Percentiles rank a stretch among this genome's conserved stretches.
Evolutionary conservation across 2,797 vertebrate genomes (phyloP).

Genomic region (Sciaenops ocellatus): DNA sequence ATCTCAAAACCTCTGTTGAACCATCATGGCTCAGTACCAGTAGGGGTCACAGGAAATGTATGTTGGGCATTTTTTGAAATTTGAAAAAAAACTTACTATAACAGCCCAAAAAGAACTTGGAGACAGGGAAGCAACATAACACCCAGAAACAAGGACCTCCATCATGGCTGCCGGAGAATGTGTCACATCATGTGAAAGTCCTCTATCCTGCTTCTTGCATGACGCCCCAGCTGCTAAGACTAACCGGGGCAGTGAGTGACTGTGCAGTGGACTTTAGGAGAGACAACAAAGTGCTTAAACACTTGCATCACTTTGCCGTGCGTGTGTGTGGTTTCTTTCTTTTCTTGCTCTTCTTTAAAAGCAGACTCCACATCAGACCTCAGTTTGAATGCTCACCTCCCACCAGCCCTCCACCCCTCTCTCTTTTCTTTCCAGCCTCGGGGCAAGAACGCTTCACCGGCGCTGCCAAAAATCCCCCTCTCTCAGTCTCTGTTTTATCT

Average conservation of each 20-base stretch:
- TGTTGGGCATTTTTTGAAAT: not conserved
- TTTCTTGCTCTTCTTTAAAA: slow-evolving; percentile 66
- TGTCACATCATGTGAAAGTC: slow-evolving; percentile 45
- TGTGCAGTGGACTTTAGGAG: slow-evolving; percentile 23
- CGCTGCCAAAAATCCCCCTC: slow-evolving; percentile 49
- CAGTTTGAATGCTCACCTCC: slow-evolving; percentile 63
- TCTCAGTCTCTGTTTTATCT: slow-evolving; percentile 72
- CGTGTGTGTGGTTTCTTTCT: slow-evolving; percentile 18
- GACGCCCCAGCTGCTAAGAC: slow-evolving; percentile 70
- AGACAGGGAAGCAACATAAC: not conserved
- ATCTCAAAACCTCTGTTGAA: not conserved
- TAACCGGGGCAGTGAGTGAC: slow-evolving; percentile 59
- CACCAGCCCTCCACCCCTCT: slow-evolving; percentile 11
- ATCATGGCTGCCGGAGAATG: slow-evolving; percentile 48
- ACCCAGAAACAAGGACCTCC: slow-evolving; percentile 11
- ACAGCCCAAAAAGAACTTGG: not conserved
- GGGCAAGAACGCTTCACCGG: slow-evolving; percentile 24
- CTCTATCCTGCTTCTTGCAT: slow-evolving; percentile 76
- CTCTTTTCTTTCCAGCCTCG: slow-evolving; percentile 24
- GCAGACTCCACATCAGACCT: slow-evolving; percentile 86
- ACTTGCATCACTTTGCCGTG: slow-evolving; percentile 33
- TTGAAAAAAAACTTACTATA: not conserved
- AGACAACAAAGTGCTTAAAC: slow-evolving; percentile 37
- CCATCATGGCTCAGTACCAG: not conserved
- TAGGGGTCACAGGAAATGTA: not conserved